These are phyloP conservation scores for Hippocampus comes DNA, from an alignment of 2,113 vertebrate species.

Conservation along the genomic window DNA sequence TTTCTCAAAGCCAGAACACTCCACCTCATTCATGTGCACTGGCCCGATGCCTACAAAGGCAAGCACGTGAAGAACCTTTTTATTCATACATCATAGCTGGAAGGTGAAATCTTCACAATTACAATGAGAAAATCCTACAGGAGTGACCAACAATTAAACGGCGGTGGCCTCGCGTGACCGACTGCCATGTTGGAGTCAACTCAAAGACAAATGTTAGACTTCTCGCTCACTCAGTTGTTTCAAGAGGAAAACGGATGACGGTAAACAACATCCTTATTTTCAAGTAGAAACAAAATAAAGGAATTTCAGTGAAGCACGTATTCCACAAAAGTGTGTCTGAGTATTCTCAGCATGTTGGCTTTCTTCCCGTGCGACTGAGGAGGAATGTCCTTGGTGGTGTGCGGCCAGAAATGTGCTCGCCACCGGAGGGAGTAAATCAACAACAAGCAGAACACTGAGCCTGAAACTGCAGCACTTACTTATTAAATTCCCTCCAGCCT, in stretches of 20 bases:
- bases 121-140: conserved; percentile 3
- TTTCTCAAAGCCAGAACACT: conserved; percentile 88
- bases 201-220: conserved; percentile 19
- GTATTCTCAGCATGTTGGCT: conserved; percentile 11
- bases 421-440: conserved; percentile 12
- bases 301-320: conserved; percentile 5
- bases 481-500: not conserved
- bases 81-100: not conserved
- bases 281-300: not conserved
- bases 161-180: not conserved
- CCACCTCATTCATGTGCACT: conserved; percentile 89
- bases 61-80: not conserved
- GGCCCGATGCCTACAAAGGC: conserved; percentile 81
- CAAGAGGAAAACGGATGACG: conserved; percentile 16
- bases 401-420: conserved; percentile 10
- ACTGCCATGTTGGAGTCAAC: conserved; percentile 10
- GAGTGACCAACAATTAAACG: conserved; percentile 14
- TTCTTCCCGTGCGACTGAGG: conserved; percentile 21
- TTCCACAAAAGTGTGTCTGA: conserved; percentile 39
- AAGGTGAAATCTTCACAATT: not conserved
- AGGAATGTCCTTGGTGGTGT: conserved; percentile 36
- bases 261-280: conserved; percentile 4
- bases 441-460: conserved; percentile 4
- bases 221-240: conserved; percentile 21
- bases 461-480: not conserved